Conservation (phyloP, 2,888 invertebrate genomes). For the Apocheima hispidaria region DNA sequence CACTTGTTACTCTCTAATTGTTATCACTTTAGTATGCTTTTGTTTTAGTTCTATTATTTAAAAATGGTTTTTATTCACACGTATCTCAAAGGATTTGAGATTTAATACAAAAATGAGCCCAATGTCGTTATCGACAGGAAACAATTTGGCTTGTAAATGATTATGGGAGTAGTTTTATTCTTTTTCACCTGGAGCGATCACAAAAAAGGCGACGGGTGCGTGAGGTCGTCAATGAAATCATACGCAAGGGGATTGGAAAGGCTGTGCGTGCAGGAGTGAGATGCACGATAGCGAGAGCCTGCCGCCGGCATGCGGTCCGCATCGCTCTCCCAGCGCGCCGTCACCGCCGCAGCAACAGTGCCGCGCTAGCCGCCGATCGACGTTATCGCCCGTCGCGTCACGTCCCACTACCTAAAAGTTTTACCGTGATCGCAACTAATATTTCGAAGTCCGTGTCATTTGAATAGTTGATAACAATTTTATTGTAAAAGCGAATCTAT, state of each 20-base stretch:
- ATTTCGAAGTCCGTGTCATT: constrained; percentile 66
- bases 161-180: constrained; percentile 20
- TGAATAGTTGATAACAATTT: constrained; percentile 56
- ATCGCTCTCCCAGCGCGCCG: constrained; percentile 26
- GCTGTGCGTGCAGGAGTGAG: constrained; percentile 65
- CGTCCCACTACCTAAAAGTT: constrained; percentile 53
- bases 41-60: constrained; percentile 39
- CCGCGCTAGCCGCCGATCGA: constrained; percentile 73
- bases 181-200: constrained; percentile 55
- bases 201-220: constrained; percentile 54
- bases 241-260: constrained; percentile 57
- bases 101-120: not conserved
- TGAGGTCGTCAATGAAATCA: constrained; percentile 66
- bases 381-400: constrained; percentile 62
- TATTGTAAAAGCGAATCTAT: constrained; percentile 58
- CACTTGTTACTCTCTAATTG: constrained; percentile 54
- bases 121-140: constrained; percentile 11
- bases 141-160: constrained; percentile 19
- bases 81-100: not conserved
- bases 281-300: constrained; percentile 56
- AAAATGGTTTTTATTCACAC: constrained; percentile 20
- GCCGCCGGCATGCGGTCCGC: not conserved
- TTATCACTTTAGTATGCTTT: constrained; percentile 54
- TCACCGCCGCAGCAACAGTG: constrained; percentile 54
- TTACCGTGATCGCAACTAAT: constrained; percentile 55